These are phyloP conservation scores for Serinus canaria DNA, from an alignment of 2,113 vertebrate genomes.

Conservation along the genomic window DNA sequence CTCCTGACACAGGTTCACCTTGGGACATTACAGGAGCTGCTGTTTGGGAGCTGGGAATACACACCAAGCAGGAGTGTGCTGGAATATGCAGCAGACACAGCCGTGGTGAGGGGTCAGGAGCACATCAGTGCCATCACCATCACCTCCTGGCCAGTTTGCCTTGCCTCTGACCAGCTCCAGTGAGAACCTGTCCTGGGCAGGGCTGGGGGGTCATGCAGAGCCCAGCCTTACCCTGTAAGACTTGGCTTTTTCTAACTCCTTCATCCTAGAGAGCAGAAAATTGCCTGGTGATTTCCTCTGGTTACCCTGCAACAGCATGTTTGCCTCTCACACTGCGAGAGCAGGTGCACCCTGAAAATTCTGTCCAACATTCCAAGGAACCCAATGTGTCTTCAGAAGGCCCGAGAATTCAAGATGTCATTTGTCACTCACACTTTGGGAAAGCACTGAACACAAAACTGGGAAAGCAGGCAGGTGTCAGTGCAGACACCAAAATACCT, in stretches of 20 bases:
- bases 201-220: neutral
- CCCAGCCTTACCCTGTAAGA: neutral
- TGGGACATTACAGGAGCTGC: neutral
- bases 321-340: neutral
- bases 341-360: neutral
- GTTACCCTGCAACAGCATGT: neutral
- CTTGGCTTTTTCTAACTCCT: neutral
- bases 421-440: neutral
- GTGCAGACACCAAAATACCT: neutral
- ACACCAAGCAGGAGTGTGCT: neutral
- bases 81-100: neutral
- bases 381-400: neutral
- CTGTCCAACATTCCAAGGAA: neutral
- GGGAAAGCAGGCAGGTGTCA: neutral
- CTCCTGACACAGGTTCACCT: slow-evolving; percentile 40
- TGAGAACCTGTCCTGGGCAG: neutral
- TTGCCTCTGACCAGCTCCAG: neutral
- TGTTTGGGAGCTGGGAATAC: neutral
- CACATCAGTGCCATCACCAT: neutral
- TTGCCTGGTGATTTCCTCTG: neutral
- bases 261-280: neutral
- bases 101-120: accelerated
- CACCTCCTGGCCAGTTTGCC: neutral
- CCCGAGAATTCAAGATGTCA: neutral
- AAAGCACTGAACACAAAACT: neutral